A percentile compares a stretch with the other conserved stretches of the same genome.
phyloP scores from a whole-genome alignment of 1,140 invertebrate genomes.

The Pogonognathellus flavescens region DNA sequence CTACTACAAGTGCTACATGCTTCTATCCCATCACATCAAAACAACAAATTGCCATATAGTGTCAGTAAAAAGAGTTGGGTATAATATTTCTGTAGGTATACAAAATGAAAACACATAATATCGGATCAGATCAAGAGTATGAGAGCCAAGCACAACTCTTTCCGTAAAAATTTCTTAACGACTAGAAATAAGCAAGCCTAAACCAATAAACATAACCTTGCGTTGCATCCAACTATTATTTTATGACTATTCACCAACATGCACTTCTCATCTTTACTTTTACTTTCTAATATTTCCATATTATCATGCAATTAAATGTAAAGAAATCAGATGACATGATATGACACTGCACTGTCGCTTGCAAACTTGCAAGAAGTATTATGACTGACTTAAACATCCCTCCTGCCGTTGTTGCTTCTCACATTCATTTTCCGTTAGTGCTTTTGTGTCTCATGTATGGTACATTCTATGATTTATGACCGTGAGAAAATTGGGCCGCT shows the following conservation, averaged over 20 bases:
- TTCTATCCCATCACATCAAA: neutral
- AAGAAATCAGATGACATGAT: slow-evolving; percentile 12
- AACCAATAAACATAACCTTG: slow-evolving; percentile 18
- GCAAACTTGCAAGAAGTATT: neutral
- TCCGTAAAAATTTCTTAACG: slow-evolving; percentile 16
- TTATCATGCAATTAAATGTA: neutral
- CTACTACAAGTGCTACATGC: no score
- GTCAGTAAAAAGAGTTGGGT: neutral
- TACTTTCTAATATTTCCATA: slow-evolving; percentile 22
- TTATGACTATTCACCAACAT: neutral
- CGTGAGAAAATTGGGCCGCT: slow-evolving; percentile 13
- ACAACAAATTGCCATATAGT: neutral
- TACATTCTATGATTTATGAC: neutral
- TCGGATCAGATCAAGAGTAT: neutral
- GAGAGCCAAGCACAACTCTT: slow-evolving; percentile 16
- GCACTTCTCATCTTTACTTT: slow-evolving; percentile 13
- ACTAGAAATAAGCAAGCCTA: neutral
- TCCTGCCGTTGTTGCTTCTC: no score
- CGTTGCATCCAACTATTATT: neutral
- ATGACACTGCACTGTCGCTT: slow-evolving; percentile 8
- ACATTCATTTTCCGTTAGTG: no score
- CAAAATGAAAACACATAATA: neutral
- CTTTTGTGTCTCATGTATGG: no score
- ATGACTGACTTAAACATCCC: no score
- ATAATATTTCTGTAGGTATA: neutral